Evolutionary conservation across 1,140 invertebrate genomes (phyloP).

Genomic region (Coboldia fuscipes): DNA sequence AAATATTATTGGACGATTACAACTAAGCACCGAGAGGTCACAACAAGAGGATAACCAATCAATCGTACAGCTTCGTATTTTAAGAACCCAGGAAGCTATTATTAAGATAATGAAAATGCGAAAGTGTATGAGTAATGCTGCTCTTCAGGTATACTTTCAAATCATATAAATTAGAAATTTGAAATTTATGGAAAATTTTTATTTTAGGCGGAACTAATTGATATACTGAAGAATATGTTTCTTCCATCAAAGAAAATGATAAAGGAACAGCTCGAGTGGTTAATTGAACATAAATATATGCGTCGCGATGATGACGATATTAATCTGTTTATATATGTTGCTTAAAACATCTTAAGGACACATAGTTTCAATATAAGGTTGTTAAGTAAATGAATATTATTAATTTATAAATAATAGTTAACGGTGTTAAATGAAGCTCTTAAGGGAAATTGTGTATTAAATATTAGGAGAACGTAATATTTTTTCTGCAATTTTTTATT

Average conservation of each 20-base stretch:
- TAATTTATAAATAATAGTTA: too few relatives aligned
- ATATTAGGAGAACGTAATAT: too few relatives aligned
- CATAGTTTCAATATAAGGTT: too few relatives aligned
- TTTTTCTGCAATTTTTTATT: too few relatives aligned
- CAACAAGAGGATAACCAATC: slow-evolving; percentile 95
- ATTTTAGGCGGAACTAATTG: slow-evolving; percentile 70
- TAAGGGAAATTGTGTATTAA: too few relatives aligned
- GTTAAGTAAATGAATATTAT: too few relatives aligned
- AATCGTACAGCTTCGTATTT: slow-evolving; percentile 85
- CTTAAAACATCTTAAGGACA: slow-evolving; percentile 43
- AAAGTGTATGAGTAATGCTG: slow-evolving; percentile 80
- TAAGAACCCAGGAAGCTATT: slow-evolving; percentile 86
- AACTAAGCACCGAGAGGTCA: slow-evolving; percentile 84
- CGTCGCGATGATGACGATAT: slow-evolving; percentile 89
- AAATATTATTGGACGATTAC: slow-evolving; percentile 84
- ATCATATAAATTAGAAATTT: too few relatives aligned
- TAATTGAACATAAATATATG: slow-evolving; percentile 98
- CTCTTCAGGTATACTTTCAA: slow-evolving; percentile 59
- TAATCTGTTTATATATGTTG: slow-evolving; percentile 96
- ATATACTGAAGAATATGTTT: slow-evolving; percentile 99
- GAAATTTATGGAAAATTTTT: too few relatives aligned
- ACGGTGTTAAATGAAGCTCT: too few relatives aligned
- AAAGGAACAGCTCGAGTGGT: slow-evolving; percentile 98
- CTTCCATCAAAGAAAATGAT: slow-evolving; percentile 97
- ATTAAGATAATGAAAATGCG: slow-evolving; percentile 98